phyloP scores from a whole-genome alignment of 2,797 vertebrate species.

The Stomatorhinus walkeri region DNA sequence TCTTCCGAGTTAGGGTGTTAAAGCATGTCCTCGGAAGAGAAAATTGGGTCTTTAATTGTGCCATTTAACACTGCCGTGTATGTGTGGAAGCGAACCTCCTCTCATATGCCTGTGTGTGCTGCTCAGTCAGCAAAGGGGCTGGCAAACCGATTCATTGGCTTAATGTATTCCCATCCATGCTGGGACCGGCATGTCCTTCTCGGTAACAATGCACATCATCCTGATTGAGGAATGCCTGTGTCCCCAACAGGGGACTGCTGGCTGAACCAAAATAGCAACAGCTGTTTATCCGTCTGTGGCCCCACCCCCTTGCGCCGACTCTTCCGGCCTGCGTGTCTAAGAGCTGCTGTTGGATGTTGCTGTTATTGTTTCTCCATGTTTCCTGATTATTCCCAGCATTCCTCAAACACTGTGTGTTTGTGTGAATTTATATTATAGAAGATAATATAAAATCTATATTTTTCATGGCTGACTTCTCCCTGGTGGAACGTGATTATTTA shows the following conservation, averaged over 20 bases:
- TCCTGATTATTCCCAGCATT: not conserved
- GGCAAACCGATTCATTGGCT: not conserved
- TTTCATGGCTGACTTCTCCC: not conserved
- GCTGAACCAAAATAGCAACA: slow-evolving; percentile 8
- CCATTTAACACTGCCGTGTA: not conserved
- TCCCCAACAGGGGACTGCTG: not conserved
- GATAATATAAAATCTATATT: not conserved
- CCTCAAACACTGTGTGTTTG: not conserved
- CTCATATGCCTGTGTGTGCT: not conserved
- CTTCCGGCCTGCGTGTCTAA: not conserved
- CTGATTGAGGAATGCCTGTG: not conserved
- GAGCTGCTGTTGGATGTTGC: not conserved
- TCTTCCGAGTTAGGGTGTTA: not conserved
- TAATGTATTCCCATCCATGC: not conserved
- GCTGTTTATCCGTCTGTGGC: not conserved
- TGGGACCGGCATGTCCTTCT: not conserved
- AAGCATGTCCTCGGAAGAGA: not conserved
- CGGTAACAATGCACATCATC: not conserved
- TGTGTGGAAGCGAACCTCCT: not conserved
- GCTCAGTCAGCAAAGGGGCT: not conserved
- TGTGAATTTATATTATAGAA: not conserved
- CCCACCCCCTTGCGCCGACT: not conserved
- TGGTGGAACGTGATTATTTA: not conserved
- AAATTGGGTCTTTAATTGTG: not conserved
- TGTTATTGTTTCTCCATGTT: not conserved